Base-by-base conservation (phyloP, 2,888 invertebrate species). In the Ariolimax columbianus region DNA sequence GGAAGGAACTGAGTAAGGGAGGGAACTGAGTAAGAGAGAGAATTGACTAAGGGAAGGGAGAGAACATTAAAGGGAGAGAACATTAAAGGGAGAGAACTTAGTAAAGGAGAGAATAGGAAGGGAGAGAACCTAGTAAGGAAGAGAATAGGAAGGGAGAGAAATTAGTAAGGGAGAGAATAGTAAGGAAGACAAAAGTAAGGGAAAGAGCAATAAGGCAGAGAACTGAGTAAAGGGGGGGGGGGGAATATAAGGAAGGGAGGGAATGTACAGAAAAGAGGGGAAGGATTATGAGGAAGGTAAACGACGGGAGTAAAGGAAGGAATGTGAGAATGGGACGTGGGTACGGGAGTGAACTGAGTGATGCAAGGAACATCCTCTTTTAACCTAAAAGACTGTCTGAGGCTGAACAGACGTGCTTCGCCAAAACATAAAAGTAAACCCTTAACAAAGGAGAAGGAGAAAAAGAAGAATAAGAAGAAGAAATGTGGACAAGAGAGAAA, bases 281-380 rank as follows among this genome's bases (percentile, higher is more conserved):
- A n/a, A n/a, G n/a, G n/a, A n/a, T n/a, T n/a, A n/a, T n/a, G n/a
- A 75, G 75, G 80, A 75, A 68, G 78, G 66, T 33, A 81, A 80
- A 72, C 59, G 75, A 79, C 72, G 70, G 14, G 55, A n/a, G 47
- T 40, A 59, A 47, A 59, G 72, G 77, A 72, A 70, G 36, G 38
- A 23, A 9, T 14, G 38, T 11, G 38, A 33, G 33, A 23, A 70
- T 11, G 38, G 36, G 38, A n/a, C n/a, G n/a, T n/a, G n/a, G n/a
- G n/a, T n/a, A n/a, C n/a, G n/a, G n/a, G n/a, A n/a, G n/a, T n/a
- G n/a, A n/a, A n/a, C n/a, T n/a, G n/a, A n/a, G n/a, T n/a, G n/a
- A n/a, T n/a, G n/a, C n/a, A n/a, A n/a, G n/a, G n/a, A n/a, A n/a
- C n/a, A n/a, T n/a, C n/a, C n/a, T n/a, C n/a, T n/a, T n/a, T n/a